phyloP scores from a whole-genome alignment of 2,113 vertebrate species.

The human (Homo sapiens) region DNA sequence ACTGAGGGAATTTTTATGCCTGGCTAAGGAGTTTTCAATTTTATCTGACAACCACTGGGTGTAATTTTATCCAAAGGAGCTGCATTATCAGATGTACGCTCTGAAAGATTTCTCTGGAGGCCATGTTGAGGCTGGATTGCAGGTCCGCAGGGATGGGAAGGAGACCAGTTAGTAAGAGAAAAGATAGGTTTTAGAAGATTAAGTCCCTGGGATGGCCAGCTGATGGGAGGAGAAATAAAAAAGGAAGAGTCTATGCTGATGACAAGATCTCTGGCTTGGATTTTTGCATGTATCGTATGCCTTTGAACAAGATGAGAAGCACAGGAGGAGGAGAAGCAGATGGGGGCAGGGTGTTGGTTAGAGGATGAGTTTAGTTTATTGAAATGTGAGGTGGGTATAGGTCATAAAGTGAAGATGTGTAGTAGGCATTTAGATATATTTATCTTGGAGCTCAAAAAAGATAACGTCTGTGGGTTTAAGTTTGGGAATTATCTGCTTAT shows the following conservation, averaged over 20 bases:
- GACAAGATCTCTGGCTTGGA: not conserved
- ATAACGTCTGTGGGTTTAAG: not conserved
- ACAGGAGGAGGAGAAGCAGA: no score
- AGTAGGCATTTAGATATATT: not conserved
- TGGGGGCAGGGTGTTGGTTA: no score
- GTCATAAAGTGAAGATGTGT: not conserved
- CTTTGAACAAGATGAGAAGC: not conserved
- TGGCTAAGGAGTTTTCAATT: not conserved
- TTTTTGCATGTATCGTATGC: not conserved
- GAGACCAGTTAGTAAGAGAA: not conserved
- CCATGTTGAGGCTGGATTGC: not conserved
- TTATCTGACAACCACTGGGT: not conserved
- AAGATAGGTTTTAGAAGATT: not conserved
- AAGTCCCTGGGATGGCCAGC: not conserved
- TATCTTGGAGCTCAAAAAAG: not conserved
- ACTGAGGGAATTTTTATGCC: not conserved
- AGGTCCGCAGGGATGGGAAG: not conserved
- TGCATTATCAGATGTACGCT: not conserved
- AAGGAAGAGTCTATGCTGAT: not conserved
- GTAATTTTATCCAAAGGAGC: not conserved
- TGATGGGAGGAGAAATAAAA: not conserved
- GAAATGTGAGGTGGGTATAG: not conserved
- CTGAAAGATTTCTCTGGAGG: not conserved
- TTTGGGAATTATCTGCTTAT: not conserved
- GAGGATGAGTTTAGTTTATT: not conserved